Conservation (phyloP, 2,113 vertebrate genomes). For the Notarius quadriscutis region DNA sequence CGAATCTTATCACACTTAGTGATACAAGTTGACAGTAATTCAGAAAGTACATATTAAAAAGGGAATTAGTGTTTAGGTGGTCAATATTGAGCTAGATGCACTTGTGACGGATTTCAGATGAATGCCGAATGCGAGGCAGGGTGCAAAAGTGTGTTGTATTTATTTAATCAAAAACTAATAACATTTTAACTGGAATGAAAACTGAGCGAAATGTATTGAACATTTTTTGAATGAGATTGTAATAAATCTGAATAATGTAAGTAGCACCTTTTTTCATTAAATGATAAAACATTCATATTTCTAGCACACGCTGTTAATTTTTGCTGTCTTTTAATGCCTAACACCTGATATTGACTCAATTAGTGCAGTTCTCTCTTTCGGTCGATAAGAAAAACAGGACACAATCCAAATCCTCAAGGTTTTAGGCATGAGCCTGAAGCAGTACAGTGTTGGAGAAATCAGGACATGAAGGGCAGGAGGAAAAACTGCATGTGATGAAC, state of each 20-base stretch:
- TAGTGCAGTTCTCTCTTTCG: neutral
- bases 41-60: slow-evolving; percentile 17
- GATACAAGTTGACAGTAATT: slow-evolving; percentile 19
- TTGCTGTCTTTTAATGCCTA: slow-evolving; percentile 15
- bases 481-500: neutral
- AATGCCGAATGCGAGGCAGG: neutral
- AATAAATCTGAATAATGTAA: neutral
- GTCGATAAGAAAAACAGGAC: slow-evolving; percentile 5
- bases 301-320: neutral
- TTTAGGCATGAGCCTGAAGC: neutral
- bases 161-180: slow-evolving; percentile 10
- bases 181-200: neutral
- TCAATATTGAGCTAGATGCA: neutral
- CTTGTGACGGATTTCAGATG: slow-evolving; percentile 18
- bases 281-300: neutral
- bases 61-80: slow-evolving; percentile 33
- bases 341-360: slow-evolving; percentile 21
- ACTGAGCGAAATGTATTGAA: neutral
- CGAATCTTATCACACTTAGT: slow-evolving; percentile 18
- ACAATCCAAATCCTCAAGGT: neutral
- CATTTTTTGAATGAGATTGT: neutral
- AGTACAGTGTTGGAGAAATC: neutral
- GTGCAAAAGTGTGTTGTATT: neutral
- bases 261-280: neutral
- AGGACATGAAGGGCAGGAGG: slow-evolving; percentile 7